phyloP scores from a whole-genome alignment of 2,888 invertebrate genomes.

The Ephialtes manifestator region DNA sequence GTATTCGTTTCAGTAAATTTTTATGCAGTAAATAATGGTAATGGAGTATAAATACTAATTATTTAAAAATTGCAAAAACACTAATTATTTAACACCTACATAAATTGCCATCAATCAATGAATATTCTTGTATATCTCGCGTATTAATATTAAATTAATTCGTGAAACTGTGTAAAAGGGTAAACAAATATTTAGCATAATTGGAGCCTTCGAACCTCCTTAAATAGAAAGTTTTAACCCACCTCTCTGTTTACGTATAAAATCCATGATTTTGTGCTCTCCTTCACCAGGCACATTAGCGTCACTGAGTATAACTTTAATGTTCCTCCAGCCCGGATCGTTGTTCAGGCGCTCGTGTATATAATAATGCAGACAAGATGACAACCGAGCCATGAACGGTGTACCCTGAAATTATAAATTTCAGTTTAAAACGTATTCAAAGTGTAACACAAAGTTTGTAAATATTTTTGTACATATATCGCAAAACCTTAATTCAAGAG shows the following conservation, averaged over 20 bases:
- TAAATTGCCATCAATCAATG: too few species aligned
- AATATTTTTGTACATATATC: neutral
- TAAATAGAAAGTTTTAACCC: conserved; percentile 68
- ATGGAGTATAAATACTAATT: too few species aligned
- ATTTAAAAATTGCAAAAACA: too few species aligned
- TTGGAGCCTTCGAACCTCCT: neutral
- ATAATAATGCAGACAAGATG: conserved; percentile 94
- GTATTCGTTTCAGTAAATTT: too few species aligned
- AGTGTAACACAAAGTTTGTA: neutral
- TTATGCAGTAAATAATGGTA: too few species aligned
- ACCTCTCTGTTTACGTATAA: conserved; percentile 97
- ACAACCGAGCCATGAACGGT: conserved; percentile 97
- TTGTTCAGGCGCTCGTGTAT: conserved; percentile 96
- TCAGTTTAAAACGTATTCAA: neutral
- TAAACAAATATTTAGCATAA: too few species aligned
- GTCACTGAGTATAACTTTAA: conserved; percentile 99
- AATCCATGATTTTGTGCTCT: conserved; percentile 99
- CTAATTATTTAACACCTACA: too few species aligned
- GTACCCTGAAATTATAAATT: conserved; percentile 90
- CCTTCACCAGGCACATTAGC: conserved; percentile 99
- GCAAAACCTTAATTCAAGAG: neutral
- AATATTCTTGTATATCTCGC: too few species aligned
- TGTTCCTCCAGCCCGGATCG: conserved; percentile 97
- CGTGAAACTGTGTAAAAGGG: too few species aligned
- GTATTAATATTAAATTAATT: too few species aligned